A percentile compares a stretch with the other conserved stretches of the same genome.
Conservation (phyloP, 2,113 vertebrate species). For the Oncorhynchus keta region DNA sequence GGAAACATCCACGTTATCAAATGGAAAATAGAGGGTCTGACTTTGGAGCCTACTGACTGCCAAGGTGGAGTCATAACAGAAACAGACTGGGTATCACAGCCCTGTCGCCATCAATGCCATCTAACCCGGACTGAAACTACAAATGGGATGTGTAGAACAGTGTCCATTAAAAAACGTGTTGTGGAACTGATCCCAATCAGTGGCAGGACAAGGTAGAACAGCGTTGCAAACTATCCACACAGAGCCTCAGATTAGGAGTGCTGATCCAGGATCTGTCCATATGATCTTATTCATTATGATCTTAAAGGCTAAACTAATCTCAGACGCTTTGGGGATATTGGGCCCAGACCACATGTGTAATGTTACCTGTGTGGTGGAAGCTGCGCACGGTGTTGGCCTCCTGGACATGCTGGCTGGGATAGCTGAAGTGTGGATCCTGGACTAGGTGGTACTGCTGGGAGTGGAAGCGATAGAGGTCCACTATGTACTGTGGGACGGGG, state of each 20-base stretch:
- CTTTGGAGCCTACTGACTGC: neutral
- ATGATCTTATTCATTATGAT: too few relatives aligned
- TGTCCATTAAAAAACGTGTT: neutral
- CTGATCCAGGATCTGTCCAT: too few relatives aligned
- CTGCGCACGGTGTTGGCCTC: slow-evolving; percentile 78
- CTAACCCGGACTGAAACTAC: neutral
- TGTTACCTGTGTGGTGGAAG: slow-evolving; percentile 76
- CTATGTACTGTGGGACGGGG: slow-evolving; percentile 71
- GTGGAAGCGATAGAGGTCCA: slow-evolving; percentile 79
- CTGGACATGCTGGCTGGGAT: slow-evolving; percentile 72
- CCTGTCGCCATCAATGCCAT: neutral
- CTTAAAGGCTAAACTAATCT: too few relatives aligned
- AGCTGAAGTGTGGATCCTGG: slow-evolving; percentile 71
- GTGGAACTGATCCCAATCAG: neutral
- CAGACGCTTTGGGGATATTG: too few relatives aligned
- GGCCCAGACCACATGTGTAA: too few relatives aligned
- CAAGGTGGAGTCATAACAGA: neutral
- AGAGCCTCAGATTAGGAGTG: too few relatives aligned
- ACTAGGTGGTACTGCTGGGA: slow-evolving; percentile 75
- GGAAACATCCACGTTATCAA: slow-evolving; percentile 2
- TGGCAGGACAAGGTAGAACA: too few relatives aligned
- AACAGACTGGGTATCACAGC: neutral
- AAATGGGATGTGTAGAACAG: neutral
- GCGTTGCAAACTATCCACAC: too few relatives aligned
- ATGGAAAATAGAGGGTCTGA: neutral